Evolutionary conservation across 2,113 vertebrate species (phyloP).

Genomic region (Engystomops pustulosus): DNA sequence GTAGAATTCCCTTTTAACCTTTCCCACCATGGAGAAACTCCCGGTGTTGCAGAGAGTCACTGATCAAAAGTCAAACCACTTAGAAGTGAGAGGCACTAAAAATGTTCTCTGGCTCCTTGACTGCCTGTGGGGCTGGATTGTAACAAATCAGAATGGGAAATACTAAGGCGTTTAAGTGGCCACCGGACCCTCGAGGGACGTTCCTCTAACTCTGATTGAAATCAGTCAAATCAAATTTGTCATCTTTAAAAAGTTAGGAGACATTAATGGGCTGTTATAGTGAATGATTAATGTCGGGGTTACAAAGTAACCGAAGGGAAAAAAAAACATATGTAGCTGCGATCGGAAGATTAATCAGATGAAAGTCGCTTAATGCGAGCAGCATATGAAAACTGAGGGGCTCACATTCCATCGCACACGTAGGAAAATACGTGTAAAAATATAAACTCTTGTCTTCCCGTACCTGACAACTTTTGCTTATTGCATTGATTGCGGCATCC

Average conservation of each 20-base stretch:
- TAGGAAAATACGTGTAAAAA: background rate
- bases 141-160: conserved; percentile 73
- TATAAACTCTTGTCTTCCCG: background rate
- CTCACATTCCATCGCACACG: background rate
- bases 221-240: conserved; percentile 77
- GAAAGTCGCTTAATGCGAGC: conserved; percentile 72
- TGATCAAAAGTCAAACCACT: conserved; percentile 38
- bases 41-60: background rate
- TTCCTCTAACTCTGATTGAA: conserved; percentile 69
- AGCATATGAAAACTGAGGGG: conserved; percentile 62
- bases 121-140: conserved; percentile 63
- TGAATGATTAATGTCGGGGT: conserved; percentile 73
- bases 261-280: conserved; percentile 75
- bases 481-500: background rate
- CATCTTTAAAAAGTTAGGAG: conserved; percentile 75
- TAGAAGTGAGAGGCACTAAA: background rate
- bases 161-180: conserved; percentile 70
- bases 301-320: conserved; percentile 68
- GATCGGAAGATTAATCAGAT: conserved; percentile 71
- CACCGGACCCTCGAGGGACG: conserved; percentile 64
- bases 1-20: background rate
- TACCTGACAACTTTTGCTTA: background rate
- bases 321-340: conserved; percentile 70
- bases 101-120: conserved; percentile 53
- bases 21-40: background rate